Base-by-base conservation (phyloP, 1,140 invertebrate genomes). In the Protaetia brevitarsis region DNA sequence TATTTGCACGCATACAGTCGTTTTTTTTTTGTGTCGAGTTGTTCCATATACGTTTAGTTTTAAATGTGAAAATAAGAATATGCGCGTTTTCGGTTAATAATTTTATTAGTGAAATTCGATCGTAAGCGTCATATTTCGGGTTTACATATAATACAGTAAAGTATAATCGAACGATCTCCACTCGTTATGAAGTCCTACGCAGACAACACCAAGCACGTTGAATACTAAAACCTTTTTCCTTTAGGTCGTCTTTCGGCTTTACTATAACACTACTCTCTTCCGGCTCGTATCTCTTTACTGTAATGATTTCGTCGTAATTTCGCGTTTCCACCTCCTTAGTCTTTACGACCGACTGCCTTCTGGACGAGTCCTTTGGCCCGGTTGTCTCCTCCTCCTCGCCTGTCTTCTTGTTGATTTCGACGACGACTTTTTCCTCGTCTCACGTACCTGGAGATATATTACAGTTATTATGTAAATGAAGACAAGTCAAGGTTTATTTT, bases 141-240 rank as follows among this genome's bases (percentile, higher is more conserved):
- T 51, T 51, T 51, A n/a, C 26, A 51, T 10, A 23, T 51, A 23
- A 19, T 51, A 51, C 16, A 51, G 21, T 19, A 51, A 51, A 23
- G 16, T 51, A 51, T 23, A 51, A 51, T 51, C 26, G n/a, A 10
- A 51, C 34, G 34, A 51, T 51, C 19, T 16, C 16, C 5, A 51
- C 19, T 41, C 29, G 65, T 76, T 76, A 77, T 66, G 77, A 82
- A 73, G 82, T 81, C 63, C 81, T 78, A 27, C 76, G 76, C 62
- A 83, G 78, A 63, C 82, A 83, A 70, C 81, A 83, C 78, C 80
- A 83, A 21, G 79, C 81, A 34, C 81, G 75, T 27, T 79, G 79
- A 68, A 83, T 79, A 68, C 75, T 78, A 64, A 82, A 80, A 51
- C 79, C 77, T 68, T 72, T 78, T 29, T 75, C 51, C 27, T 37